phyloP scores from a whole-genome alignment of 2,797 vertebrate species.

The Enteromius unitaeniatus region DNA sequence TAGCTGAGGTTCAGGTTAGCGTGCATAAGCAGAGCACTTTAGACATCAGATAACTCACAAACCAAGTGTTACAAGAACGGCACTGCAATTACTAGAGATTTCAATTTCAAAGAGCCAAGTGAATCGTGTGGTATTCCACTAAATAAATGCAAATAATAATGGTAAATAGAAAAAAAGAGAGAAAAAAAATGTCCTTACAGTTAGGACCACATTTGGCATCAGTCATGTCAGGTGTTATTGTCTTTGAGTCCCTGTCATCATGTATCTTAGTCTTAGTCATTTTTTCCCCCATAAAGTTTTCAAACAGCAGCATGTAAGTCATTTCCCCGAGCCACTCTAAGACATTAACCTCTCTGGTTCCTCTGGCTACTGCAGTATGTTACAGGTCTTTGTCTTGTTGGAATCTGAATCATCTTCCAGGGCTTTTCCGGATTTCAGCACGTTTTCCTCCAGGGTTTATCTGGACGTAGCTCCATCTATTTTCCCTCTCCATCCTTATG shows the following conservation, averaged over 20 bases:
- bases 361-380: conserved; percentile 2
- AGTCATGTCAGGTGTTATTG: conserved; percentile 15
- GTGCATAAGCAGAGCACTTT: background rate
- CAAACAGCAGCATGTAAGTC: background rate
- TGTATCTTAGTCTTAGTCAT: background rate
- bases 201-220: conserved; percentile 8
- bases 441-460: conserved; percentile 10
- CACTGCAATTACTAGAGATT: background rate
- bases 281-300: background rate
- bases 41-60: background rate
- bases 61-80: background rate
- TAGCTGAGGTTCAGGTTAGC: conserved; percentile 37
- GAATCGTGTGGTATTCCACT: background rate
- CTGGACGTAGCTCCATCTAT: conserved; percentile 13
- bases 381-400: background rate
- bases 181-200: background rate
- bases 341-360: background rate
- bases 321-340: background rate
- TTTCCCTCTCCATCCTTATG: conserved; percentile 9
- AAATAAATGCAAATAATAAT: conserved; percentile 13
- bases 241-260: background rate
- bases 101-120: background rate
- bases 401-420: conserved; percentile 22
- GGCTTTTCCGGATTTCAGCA: background rate
- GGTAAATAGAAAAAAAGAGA: background rate